A percentile compares a stretch with the other conserved stretches of the same genome.
Conservation (phyloP, 2,113 vertebrate genomes). For the Catharus minimus region DNA sequence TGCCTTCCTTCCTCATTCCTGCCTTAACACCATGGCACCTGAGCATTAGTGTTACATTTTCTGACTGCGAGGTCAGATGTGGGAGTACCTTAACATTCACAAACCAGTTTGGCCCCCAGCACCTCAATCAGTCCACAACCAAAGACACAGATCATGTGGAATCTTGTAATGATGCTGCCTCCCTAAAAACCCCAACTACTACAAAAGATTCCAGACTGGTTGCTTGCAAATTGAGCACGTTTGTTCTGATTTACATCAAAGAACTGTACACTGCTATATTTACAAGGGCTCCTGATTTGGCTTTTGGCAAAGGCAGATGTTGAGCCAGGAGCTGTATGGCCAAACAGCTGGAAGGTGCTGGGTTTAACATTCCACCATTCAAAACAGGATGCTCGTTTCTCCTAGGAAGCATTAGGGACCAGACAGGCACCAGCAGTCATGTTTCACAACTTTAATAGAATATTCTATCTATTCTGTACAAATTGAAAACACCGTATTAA, state of each 20-base stretch:
- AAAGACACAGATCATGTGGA: fast-evolving
- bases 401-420: neutral
- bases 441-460: constrained; percentile 98
- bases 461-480: constrained; percentile 96
- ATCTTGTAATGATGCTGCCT: neutral
- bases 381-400: neutral
- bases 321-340: neutral
- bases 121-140: neutral
- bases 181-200: neutral
- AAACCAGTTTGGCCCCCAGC: neutral
- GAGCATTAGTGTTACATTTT: neutral
- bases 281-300: neutral
- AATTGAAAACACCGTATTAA: constrained; percentile 92
- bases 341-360: neutral
- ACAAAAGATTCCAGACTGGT: neutral
- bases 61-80: neutral
- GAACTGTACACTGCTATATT: neutral
- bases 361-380: neutral
- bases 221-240: neutral
- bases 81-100: fast-evolving
- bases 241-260: neutral
- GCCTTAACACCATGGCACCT: neutral
- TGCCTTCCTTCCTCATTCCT: neutral
- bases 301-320: neutral
- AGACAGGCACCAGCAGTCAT: constrained; percentile 52